Base-by-base conservation (phyloP, 2,113 vertebrate genomes). In the Petaurus breviceps region DNA sequence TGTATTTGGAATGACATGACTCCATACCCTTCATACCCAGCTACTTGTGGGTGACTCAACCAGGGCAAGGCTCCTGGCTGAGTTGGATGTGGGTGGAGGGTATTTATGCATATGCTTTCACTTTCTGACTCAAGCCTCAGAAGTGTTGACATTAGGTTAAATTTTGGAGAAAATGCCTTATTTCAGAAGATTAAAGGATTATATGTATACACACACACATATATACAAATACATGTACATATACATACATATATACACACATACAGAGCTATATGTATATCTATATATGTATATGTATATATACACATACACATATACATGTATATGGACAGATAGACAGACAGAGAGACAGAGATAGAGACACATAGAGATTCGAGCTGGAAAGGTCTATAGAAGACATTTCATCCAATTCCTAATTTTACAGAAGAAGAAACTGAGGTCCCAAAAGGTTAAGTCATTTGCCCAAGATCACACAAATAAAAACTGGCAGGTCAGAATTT, bases 51-150 rank as follows among this genome's bases (percentile, higher is more conserved):
- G 95, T 97, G 96, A 93, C 57, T 96, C 96, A 94, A 55, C 28
- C 5, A 2, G 8, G 0, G 7, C n/a, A 54, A 92, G 93, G 93
- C 93, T 47, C 16, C 46, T 24, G 94, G 95, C 84, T 51, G 49
- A 92, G 92, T 77, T 24, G 93, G 51, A 89, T 90, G 95, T 94
- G 96, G 97, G 94, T 10, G 95, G 97, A 93, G 37, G 92, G 2
- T 95, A 37, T 95, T 84, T 93, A 61, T 53, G 47, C 96, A 95
- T 93, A 96, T 94, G 93, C 94, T 77, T 53, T n/a, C 0, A 9
- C 10, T 51, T 50, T 94, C 91, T 96, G 96, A 97, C 95, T 96
- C 97, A 96, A 51, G 54, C 93, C 95, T 93, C 95, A n/a, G 77
- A 95, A 89, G 54, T 92, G 90, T 94, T 89, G 53, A 95, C 96